A percentile compares a stretch with the other conserved stretches of the same genome.
phyloP scores from a whole-genome alignment of 2,113 vertebrate genomes.

The Calidris pugnax region DNA sequence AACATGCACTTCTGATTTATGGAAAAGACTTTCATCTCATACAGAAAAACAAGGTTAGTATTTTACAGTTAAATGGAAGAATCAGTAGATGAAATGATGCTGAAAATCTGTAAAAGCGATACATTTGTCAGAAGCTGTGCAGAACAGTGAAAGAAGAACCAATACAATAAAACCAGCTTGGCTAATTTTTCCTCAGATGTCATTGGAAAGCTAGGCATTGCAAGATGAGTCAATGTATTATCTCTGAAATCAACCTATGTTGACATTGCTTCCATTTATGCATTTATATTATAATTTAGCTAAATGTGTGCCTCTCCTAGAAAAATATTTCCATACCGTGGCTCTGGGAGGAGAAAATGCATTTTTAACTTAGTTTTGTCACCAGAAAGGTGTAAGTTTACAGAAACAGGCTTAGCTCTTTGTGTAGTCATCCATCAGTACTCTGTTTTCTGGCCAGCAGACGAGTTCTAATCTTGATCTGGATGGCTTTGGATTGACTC shows the following conservation, averaged over 20 bases:
- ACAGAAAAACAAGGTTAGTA: slow-evolving; percentile 95
- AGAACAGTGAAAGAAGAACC: neutral
- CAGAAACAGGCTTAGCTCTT: neutral
- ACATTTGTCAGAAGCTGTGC: neutral
- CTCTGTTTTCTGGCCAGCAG: neutral
- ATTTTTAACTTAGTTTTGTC: neutral
- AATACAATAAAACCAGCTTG: neutral
- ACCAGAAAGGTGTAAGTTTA: neutral
- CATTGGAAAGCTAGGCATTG: neutral
- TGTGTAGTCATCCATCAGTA: neutral
- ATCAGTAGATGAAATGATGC: neutral
- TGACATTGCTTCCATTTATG: neutral
- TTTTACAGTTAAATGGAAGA: neutral
- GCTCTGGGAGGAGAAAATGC: neutral
- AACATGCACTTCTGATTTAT: slow-evolving; percentile 93
- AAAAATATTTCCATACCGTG: neutral
- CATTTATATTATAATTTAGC: neutral
- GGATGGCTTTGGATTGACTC: neutral
- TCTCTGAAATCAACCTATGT: neutral
- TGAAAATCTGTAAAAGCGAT: neutral
- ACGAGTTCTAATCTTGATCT: neutral
- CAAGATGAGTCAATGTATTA: neutral
- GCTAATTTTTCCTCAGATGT: neutral
- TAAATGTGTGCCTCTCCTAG: neutral
- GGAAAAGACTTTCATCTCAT: slow-evolving; percentile 98